Conservation (phyloP, 2,113 vertebrate species). For the Ptilorrhoa leucosticta region DNA sequence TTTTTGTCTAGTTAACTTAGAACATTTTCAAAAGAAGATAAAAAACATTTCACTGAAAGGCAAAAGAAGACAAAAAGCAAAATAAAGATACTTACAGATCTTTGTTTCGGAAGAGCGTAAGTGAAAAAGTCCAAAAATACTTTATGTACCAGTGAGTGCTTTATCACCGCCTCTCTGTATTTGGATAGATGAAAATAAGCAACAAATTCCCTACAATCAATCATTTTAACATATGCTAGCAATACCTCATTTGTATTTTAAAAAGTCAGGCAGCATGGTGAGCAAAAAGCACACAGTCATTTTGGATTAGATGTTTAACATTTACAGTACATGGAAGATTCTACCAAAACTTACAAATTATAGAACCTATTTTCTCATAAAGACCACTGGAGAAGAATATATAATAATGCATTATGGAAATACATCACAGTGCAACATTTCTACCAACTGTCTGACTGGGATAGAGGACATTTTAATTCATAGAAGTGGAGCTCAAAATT, state of each 20-base stretch:
- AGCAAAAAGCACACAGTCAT: neutral
- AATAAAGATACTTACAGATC: conserved; percentile 78
- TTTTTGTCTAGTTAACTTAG: neutral
- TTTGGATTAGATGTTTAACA: neutral
- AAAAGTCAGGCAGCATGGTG: fast-evolving
- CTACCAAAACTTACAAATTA: neutral
- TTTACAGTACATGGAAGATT: neutral
- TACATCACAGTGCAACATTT: neutral
- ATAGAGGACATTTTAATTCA: neutral
- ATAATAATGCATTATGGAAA: neutral
- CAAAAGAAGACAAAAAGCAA: neutral
- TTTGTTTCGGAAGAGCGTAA: conserved; percentile 78
- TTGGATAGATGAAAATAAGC: neutral
- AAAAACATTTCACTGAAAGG: neutral
- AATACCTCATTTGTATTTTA: neutral
- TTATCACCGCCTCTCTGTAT: conserved; percentile 92
- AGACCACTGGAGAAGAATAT: neutral
- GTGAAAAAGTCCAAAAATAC: conserved; percentile 93
- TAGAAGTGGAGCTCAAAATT: neutral
- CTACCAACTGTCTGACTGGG: neutral
- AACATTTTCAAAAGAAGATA: neutral
- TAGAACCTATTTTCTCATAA: neutral
- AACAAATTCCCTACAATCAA: neutral
- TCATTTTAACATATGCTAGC: neutral
- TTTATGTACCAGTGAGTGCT: conserved; percentile 96